Evolutionary conservation across 2,113 vertebrate genomes (phyloP).

Genomic region (Thalassoma bifasciatum): DNA sequence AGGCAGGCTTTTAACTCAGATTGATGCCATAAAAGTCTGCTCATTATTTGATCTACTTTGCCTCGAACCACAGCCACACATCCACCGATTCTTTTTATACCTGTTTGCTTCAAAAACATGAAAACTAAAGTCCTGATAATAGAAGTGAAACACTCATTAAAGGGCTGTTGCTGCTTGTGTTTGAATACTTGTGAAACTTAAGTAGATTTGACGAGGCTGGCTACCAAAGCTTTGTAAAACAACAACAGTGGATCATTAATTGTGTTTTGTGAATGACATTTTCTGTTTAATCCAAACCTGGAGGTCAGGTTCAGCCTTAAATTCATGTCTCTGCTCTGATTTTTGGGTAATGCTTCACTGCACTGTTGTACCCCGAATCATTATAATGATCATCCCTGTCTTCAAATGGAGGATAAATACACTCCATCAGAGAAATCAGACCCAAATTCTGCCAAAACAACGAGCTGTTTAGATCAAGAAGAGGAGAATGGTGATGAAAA

Average conservation of each 20-base stretch:
- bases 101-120: slow-evolving; percentile 9
- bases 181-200: slow-evolving; percentile 18
- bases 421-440: too few relatives aligned
- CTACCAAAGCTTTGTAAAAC: slow-evolving; percentile 10
- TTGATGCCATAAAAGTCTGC: slow-evolving; percentile 27
- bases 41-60: slow-evolving; percentile 26
- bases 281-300: slow-evolving; percentile 20
- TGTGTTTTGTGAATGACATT: slow-evolving; percentile 23
- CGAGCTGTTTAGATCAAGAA: too few relatives aligned
- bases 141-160: slow-evolving; percentile 1
- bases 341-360: slow-evolving; percentile 43
- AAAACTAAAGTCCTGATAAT: slow-evolving; percentile 55
- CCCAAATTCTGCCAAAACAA: too few relatives aligned
- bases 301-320: slow-evolving; percentile 12
- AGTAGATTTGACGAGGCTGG: slow-evolving; percentile 38
- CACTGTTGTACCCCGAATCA: slow-evolving; percentile 63
- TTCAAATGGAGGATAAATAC: slow-evolving; percentile 16
- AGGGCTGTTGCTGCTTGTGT: slow-evolving; percentile 6
- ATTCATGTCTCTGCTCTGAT: slow-evolving; percentile 30
- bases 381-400: slow-evolving; percentile 72
- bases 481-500: too few relatives aligned
- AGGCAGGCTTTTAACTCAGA: slow-evolving; percentile 17
- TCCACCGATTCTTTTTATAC: not conserved
- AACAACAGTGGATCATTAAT: slow-evolving; percentile 15
- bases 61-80: not conserved